Evolutionary conservation across 2,113 vertebrate genomes (phyloP).

Genomic region (Xiphophorus couchianus): DNA sequence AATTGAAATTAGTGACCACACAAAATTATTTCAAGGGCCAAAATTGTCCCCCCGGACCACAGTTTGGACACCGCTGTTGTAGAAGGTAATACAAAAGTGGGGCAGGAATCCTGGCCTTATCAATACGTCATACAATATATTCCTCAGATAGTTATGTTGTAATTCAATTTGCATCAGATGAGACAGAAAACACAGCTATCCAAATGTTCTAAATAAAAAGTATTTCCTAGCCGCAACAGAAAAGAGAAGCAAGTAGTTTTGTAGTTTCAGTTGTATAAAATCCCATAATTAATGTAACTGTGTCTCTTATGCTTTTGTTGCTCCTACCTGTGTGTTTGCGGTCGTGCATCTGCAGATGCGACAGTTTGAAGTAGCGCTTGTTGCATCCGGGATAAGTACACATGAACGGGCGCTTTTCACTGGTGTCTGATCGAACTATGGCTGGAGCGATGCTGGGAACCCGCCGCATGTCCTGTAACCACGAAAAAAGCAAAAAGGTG

Average conservation of each 20-base stretch:
- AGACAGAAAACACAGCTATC: no score
- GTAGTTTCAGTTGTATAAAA: not conserved
- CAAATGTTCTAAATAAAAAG: no score
- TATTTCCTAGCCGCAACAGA: no score
- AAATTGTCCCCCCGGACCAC: no score
- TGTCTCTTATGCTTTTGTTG: not conserved
- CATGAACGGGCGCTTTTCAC: conserved; percentile 97
- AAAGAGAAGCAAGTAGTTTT: not conserved
- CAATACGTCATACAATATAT: not conserved
- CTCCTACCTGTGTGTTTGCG: conserved; percentile 96
- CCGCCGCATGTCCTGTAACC: conserved; percentile 87
- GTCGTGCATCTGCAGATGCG: conserved; percentile 97
- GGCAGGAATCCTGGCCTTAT: not conserved
- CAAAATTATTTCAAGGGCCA: not conserved
- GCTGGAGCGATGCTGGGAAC: conserved; percentile 92
- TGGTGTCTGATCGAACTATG: conserved; percentile 91
- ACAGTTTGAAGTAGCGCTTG: conserved; percentile 98
- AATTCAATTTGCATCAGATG: no score
- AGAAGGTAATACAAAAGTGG: not conserved
- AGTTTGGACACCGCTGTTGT: not conserved
- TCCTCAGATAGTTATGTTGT: not conserved
- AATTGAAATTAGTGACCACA: not conserved
- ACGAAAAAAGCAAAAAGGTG: not conserved
- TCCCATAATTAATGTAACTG: not conserved
- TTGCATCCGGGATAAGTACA: conserved; percentile 97